These are phyloP conservation scores for Corydoras maculifer DNA, from an alignment of 2,113 vertebrate genomes.

Conservation along the genomic window DNA sequence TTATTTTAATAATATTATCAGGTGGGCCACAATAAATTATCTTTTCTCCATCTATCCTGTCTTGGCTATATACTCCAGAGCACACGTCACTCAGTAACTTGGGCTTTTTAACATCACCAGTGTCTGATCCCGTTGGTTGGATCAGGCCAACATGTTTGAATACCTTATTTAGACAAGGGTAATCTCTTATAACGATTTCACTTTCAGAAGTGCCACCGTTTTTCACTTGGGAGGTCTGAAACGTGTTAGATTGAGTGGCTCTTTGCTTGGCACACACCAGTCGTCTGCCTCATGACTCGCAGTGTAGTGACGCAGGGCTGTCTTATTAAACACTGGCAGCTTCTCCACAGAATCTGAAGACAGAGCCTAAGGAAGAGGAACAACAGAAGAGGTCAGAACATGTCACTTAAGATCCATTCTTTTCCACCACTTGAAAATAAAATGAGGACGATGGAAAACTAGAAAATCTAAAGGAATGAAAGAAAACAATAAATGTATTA, in stretches of 20 bases:
- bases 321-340: conserved; percentile 83
- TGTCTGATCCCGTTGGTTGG: too few species aligned
- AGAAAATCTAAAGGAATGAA: not conserved
- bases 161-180: not conserved
- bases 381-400: not conserved
- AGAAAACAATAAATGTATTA: not conserved
- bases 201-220: not conserved
- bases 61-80: too few species aligned
- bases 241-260: conserved; percentile 74
- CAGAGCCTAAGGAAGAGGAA: conserved; percentile 61
- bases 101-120: too few species aligned
- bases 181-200: not conserved
- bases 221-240: conserved; percentile 49
- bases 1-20: too few species aligned
- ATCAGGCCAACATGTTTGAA: not conserved
- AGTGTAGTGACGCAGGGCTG: conserved; percentile 80
- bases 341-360: conserved; percentile 82
- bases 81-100: too few species aligned
- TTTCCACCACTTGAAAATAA: too few species aligned
- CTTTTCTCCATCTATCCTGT: too few species aligned
- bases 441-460: not conserved
- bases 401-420: too few species aligned
- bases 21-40: too few species aligned
- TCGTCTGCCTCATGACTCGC: conserved; percentile 77
- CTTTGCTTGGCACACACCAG: conserved; percentile 80